Conservation (phyloP, 2,113 vertebrate genomes). For the Sylvia atricapilla region DNA sequence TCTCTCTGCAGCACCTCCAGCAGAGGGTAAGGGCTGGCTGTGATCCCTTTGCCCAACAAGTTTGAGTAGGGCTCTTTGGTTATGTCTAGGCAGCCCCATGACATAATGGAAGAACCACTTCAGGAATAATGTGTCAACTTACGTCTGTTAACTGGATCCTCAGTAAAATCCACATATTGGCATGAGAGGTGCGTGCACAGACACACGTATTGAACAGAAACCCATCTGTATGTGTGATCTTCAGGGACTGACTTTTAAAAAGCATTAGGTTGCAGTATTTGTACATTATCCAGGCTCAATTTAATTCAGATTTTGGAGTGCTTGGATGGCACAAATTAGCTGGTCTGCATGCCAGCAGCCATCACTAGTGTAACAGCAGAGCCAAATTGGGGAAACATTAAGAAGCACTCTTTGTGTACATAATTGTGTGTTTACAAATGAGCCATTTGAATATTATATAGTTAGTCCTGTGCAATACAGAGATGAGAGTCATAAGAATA, state of each 20-base stretch:
- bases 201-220: not conserved
- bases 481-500: slow-evolving; percentile 44
- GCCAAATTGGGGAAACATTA: slow-evolving; percentile 33
- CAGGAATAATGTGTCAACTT: not conserved
- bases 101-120: not conserved
- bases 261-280: slow-evolving; percentile 23
- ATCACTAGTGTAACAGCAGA: not conserved
- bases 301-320: slow-evolving; percentile 17
- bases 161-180: not conserved
- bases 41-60: not conserved
- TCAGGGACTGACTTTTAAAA: not conserved
- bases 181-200: not conserved
- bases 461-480: not conserved
- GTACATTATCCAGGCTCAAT: slow-evolving; percentile 7
- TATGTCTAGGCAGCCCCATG: not conserved
- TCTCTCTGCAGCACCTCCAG: not conserved
- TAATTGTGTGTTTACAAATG: slow-evolving; percentile 61
- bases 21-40: not conserved
- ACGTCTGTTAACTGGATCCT: not conserved
- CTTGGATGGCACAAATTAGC: slow-evolving; percentile 20
- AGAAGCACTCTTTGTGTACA: slow-evolving; percentile 23
- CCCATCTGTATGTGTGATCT: not conserved
- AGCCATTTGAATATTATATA: slow-evolving; percentile 49
- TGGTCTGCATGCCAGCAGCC: slow-evolving; percentile 17
- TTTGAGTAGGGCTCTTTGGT: not conserved